Conservation (phyloP, 2,888 invertebrate genomes). For the Chymomyza caudatula region DNA sequence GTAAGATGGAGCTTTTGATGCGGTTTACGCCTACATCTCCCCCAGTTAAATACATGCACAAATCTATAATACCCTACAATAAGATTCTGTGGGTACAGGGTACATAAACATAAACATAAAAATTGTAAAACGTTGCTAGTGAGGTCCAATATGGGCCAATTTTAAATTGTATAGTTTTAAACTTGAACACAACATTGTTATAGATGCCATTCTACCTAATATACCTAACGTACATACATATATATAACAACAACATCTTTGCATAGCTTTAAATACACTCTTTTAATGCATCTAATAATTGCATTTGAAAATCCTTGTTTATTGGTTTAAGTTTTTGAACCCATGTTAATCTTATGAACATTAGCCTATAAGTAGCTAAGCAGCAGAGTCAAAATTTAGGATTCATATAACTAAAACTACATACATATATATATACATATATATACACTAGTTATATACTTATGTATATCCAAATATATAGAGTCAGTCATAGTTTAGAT, state of each 20-base stretch:
- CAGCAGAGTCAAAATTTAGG: not conserved
- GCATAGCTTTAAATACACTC: not conserved
- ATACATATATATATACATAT: not conserved
- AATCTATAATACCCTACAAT: not conserved
- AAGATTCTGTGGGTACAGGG: not conserved
- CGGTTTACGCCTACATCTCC: not conserved
- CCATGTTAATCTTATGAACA: slow-evolving; percentile 10
- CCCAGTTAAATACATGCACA: not conserved
- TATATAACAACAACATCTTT: not conserved
- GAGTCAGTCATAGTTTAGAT: not conserved
- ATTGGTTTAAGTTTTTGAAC: not conserved
- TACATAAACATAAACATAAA: slow-evolving; percentile 9
- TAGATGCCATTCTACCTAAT: not conserved
- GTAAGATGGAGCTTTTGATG: no score
- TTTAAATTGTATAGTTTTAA: slow-evolving; percentile 8
- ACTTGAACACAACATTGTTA: slow-evolving; percentile 34
- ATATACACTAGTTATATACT: not conserved
- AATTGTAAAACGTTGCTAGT: slow-evolving; percentile 61
- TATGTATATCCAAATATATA: not conserved
- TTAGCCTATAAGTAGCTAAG: slow-evolving; percentile 9
- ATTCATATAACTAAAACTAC: not conserved
- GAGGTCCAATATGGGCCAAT: slow-evolving; percentile 55
- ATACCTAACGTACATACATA: not conserved
- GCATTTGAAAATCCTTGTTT: slow-evolving; percentile 25
- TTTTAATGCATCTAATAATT: slow-evolving; percentile 27